A percentile compares a stretch with the other conserved stretches of the same genome.
phyloP scores from a whole-genome alignment of 2,888 invertebrate species.

The Acanthococcus lagerstroemiae region DNA sequence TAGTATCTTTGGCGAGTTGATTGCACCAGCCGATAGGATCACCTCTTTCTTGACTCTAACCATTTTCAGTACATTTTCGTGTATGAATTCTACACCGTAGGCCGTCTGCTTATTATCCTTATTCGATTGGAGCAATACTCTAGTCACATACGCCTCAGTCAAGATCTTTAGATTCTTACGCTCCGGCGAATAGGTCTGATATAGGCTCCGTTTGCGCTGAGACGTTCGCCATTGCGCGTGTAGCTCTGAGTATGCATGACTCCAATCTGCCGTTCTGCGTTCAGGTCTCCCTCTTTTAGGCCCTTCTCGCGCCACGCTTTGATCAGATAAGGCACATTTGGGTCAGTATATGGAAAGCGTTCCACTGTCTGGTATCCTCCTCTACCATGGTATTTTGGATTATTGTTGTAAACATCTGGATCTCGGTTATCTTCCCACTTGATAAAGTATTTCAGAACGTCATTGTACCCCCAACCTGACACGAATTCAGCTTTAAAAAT shows the following conservation, averaged over 20 bases:
- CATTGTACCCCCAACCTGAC: constrained; percentile 52
- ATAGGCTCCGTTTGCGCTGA: constrained; percentile 55
- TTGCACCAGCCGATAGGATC: no score
- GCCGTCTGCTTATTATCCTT: no score
- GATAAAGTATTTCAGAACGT: constrained; percentile 59
- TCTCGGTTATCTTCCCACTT: constrained; percentile 56
- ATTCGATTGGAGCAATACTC: constrained; percentile 53
- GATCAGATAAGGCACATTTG: constrained; percentile 45
- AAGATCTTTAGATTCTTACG: constrained; percentile 44
- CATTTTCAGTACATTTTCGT: no score
- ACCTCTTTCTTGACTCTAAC: no score
- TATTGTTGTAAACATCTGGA: constrained; percentile 44
- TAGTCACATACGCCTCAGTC: constrained; percentile 48
- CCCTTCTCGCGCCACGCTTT: constrained; percentile 53
- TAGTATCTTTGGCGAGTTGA: no score
- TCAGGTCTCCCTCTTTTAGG: constrained; percentile 39
- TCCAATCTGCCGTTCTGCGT: constrained; percentile 46
- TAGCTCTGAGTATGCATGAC: constrained; percentile 54
- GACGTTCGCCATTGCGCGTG: constrained; percentile 48
- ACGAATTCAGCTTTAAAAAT: no score
- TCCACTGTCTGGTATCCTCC: constrained; percentile 56
- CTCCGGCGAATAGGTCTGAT: constrained; percentile 53
- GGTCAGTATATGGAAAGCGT: constrained; percentile 52
- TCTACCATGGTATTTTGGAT: constrained; percentile 50
- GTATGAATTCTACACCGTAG: no score